Percentiles rank a stretch among this genome's conserved stretches.
Evolutionary conservation across 2,888 invertebrate genomes (phyloP).

Genomic region (Zele albiditarsus): DNA sequence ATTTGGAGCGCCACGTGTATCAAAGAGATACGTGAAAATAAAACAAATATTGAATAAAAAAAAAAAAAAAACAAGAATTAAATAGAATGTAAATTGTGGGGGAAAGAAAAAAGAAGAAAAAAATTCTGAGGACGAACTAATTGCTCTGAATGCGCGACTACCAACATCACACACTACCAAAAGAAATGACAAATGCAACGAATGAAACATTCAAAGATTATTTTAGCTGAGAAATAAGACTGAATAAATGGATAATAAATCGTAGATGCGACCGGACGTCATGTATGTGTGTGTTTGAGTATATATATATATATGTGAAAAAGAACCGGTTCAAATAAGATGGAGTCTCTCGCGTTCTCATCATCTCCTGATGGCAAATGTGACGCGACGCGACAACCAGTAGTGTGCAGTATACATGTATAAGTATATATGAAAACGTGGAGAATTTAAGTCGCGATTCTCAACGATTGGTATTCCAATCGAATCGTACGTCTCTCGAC

Average conservation of each 20-base stretch:
- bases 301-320: slow-evolving; percentile 31
- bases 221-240: slow-evolving; percentile 3
- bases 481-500: slow-evolving; percentile 51
- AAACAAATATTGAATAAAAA: neutral
- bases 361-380: slow-evolving; percentile 14
- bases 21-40: neutral
- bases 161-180: neutral
- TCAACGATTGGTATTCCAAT: slow-evolving; percentile 57
- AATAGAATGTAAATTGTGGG: slow-evolving; percentile 1
- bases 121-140: slow-evolving; percentile 9
- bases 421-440: slow-evolving; percentile 35
- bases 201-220: slow-evolving; percentile 5
- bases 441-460: slow-evolving; percentile 44
- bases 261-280: slow-evolving; percentile 14
- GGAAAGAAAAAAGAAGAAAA: neutral
- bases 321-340: slow-evolving; percentile 48
- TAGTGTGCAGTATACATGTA: slow-evolving; percentile 22
- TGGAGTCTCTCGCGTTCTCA: slow-evolving; percentile 39
- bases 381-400: neutral
- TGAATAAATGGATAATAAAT: slow-evolving; percentile 18
- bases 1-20: slow-evolving; percentile 10
- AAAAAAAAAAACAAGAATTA: neutral
- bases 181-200: slow-evolving; percentile 1
- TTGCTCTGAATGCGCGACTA: neutral
- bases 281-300: neutral